A percentile compares a stretch with the other conserved stretches of the same genome.
phyloP scores from a whole-genome alignment of 1,140 invertebrate genomes.

The Oncopeltus fasciatus region DNA sequence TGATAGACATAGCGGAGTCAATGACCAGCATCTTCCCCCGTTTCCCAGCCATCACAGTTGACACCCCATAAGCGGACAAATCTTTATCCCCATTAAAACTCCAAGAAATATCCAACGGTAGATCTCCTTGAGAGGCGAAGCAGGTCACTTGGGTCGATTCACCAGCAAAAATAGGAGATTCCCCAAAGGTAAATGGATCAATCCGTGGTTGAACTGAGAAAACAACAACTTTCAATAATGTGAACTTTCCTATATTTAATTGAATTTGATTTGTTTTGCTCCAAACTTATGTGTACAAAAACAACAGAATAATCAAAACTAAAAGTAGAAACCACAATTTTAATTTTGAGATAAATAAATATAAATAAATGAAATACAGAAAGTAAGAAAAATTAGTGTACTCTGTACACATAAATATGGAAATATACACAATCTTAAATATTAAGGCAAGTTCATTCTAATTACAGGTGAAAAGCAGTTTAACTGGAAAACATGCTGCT shows the following conservation, averaged over 20 bases:
- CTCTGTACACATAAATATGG: not conserved
- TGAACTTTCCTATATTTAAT: not conserved
- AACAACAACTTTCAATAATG: constrained; percentile 3
- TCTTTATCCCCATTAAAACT: constrained; percentile 23
- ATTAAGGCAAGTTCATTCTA: not conserved
- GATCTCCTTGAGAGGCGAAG: constrained; percentile 28
- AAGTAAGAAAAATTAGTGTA: not conserved
- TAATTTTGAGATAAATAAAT: not conserved
- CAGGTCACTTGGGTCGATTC: constrained; percentile 29
- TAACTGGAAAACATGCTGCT: not conserved
- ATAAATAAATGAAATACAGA: not conserved
- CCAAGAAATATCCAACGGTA: constrained; percentile 26
- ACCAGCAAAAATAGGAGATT: constrained; percentile 30
- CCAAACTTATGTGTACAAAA: not conserved
- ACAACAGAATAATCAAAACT: not conserved
- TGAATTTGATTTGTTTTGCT: not conserved
- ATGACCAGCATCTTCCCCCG: constrained; percentile 35
- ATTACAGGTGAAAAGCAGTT: not conserved
- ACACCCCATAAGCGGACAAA: constrained; percentile 21
- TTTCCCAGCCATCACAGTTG: constrained; percentile 32
- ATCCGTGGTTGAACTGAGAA: constrained; percentile 33
- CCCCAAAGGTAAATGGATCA: constrained; percentile 35
- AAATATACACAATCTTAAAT: not conserved
- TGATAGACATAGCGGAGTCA: constrained; percentile 34
- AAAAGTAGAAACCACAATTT: too few species aligned